Percentiles rank a stretch among this genome's conserved stretches.
These are phyloP conservation scores for Exaiptasia diaphana DNA, from an alignment of 64 coral and sea anemone genomes.

Conservation along the genomic window DNA sequence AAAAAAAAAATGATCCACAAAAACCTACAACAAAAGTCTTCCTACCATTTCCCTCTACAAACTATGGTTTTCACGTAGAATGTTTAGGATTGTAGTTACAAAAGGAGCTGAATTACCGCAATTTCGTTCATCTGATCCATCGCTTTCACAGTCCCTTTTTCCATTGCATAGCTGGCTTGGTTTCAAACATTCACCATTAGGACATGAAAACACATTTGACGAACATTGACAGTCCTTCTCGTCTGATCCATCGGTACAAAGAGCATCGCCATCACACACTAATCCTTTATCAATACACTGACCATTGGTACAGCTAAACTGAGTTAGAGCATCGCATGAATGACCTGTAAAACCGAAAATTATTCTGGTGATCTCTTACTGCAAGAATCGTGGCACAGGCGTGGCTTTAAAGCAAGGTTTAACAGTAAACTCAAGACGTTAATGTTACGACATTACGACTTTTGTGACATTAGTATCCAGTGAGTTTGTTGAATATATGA, in stretches of 20 bases:
- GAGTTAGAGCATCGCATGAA: neutral
- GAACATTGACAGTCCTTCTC: conserved; percentile 37
- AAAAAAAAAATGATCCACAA: no score
- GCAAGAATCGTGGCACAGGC: neutral
- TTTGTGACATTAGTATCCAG: neutral
- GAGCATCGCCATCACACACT: conserved; percentile 36
- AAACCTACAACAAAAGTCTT: neutral
- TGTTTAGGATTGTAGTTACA: neutral
- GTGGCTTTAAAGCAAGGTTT: neutral
- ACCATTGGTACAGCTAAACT: conserved; percentile 45
- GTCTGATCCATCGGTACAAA: conserved; percentile 30
- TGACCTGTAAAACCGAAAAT: neutral
- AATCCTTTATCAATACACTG: conserved; percentile 35
- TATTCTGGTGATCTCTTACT: neutral
- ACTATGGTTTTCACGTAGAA: neutral
- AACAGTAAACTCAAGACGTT: neutral
- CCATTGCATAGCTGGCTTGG: conserved; percentile 1
- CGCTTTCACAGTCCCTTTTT: neutral
- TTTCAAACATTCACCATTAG: conserved; percentile 33
- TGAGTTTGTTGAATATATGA: no score
- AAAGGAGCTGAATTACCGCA: conserved; percentile 9
- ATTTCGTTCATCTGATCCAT: conserved; percentile 29
- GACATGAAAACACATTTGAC: conserved; percentile 11
- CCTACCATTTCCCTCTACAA: neutral
- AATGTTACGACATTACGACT: neutral